Base-by-base conservation (phyloP, 2,888 invertebrate genomes). In the Psylliodes chrysocephalus region DNA sequence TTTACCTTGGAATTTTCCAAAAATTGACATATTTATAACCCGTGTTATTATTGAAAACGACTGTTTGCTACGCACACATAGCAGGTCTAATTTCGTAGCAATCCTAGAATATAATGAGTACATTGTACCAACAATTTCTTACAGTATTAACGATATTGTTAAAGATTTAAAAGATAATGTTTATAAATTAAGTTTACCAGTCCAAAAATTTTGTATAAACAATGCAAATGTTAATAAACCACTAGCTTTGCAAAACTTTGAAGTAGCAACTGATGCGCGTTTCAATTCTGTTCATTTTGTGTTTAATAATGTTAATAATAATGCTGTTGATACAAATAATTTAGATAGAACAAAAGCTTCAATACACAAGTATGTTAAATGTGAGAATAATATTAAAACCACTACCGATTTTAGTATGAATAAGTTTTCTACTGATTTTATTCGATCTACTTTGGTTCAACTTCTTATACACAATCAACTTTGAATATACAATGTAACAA, bases 1-100 rank as follows among this genome's bases (percentile, higher is more conserved):
- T 66, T 84, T 89, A 56, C 87, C 88, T 1, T 86, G 90, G 82
- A 91, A 91, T 78, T 90, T 88, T 76, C 90, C 90, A 73, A 83
- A 84, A 72, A 82, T 84, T 22, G 83, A 86, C 18, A 73, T 75
- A 42, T 49, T 78, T 14, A 75, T 83, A 40, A 78, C 70, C 5
- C 68, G 83, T 47, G 82, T 82, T 72, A 84, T 90, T 30, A 83
- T 90, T 10, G 87, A 89, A 77, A 81, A 86, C 19, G 91, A 91
- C 78, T 91, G 91, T 74, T 74, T 88, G 14, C 86, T 89, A 65
- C 85, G 91, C 67, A 87, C 85, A 25, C 71, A 72, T 46, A 71
- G 73, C 6, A 85, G 84, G 75, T 84, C 84, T 0, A 85, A 85
- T 68, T 86, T 85, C 78, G 85, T 85, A 0, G 81, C 85, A 62